Evolutionary conservation across 2,113 vertebrate species (phyloP).

Genomic region (Chloroceryle aenea): DNA sequence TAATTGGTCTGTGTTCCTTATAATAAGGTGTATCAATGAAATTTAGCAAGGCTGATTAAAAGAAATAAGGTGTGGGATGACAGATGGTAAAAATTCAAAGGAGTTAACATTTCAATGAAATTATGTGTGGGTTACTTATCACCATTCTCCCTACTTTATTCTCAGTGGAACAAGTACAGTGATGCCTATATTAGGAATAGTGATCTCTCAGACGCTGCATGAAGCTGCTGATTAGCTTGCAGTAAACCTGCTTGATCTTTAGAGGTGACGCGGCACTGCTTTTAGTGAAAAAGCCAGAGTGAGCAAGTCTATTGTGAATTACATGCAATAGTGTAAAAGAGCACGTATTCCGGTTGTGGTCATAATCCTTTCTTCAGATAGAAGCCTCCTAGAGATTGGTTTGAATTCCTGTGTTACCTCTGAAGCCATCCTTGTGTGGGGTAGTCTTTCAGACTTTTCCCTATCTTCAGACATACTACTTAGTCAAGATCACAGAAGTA

Average conservation of each 20-base stretch:
- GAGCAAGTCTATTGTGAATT: not conserved
- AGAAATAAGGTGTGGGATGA: fast-evolving
- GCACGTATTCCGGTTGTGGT: not conserved
- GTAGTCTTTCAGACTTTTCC: not conserved
- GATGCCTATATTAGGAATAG: not conserved
- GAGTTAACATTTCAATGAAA: not conserved
- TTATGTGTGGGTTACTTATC: not conserved
- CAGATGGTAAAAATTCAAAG: not conserved
- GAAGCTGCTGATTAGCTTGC: not conserved
- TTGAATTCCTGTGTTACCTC: not conserved
- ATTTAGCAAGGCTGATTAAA: not conserved
- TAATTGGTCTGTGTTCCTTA: too few relatives aligned
- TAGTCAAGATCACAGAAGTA: not conserved
- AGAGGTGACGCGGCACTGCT: not conserved
- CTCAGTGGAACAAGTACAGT: not conserved
- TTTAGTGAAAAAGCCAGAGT: not conserved
- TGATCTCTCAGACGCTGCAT: not conserved
- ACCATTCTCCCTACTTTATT: not conserved
- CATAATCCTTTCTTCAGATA: not conserved
- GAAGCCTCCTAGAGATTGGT: not conserved
- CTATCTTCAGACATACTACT: not conserved
- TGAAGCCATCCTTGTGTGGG: not conserved
- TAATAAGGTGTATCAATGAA: not conserved
- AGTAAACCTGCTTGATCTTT: not conserved
- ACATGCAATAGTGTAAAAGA: not conserved